Evolutionary conservation across 2,888 invertebrate species (phyloP).

Genomic region (Lycaena phlaeas): DNA sequence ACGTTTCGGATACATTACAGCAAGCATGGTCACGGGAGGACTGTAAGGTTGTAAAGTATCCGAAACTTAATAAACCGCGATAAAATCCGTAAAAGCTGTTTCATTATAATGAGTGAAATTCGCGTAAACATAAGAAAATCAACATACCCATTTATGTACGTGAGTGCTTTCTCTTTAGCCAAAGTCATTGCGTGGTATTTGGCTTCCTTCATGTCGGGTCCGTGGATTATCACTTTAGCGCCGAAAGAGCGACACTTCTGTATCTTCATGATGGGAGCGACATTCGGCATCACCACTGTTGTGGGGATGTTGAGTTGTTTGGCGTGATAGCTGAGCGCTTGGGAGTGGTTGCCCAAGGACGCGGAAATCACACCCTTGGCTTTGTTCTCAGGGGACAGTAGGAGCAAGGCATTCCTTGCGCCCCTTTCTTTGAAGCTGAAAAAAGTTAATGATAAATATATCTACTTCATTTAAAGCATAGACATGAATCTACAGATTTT

Average conservation of each 20-base stretch:
- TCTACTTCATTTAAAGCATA: too few species aligned
- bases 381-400: conserved; percentile 81
- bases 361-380: conserved; percentile 90
- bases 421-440: conserved; percentile 94
- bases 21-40: too few species aligned
- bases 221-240: conserved; percentile 88
- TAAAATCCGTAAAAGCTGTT: too few species aligned
- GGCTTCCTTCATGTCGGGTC: conserved; percentile 88
- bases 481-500: too few species aligned
- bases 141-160: conserved; percentile 90
- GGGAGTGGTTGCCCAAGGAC: conserved; percentile 95
- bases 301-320: conserved; percentile 78
- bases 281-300: conserved; percentile 95
- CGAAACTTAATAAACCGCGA: too few species aligned
- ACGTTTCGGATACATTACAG: too few species aligned
- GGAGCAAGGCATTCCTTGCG: conserved; percentile 87
- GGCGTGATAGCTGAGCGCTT: conserved; percentile 85
- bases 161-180: conserved; percentile 78
- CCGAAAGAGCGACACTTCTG: conserved; percentile 88
- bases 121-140: too few species aligned
- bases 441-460: background rate
- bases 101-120: too few species aligned
- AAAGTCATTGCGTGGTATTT: conserved; percentile 84
- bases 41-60: too few species aligned
- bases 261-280: conserved; percentile 97